Evolutionary conservation across 2,797 vertebrate species (phyloP).

Genomic region (Gobionotothen gibberifrons): DNA sequence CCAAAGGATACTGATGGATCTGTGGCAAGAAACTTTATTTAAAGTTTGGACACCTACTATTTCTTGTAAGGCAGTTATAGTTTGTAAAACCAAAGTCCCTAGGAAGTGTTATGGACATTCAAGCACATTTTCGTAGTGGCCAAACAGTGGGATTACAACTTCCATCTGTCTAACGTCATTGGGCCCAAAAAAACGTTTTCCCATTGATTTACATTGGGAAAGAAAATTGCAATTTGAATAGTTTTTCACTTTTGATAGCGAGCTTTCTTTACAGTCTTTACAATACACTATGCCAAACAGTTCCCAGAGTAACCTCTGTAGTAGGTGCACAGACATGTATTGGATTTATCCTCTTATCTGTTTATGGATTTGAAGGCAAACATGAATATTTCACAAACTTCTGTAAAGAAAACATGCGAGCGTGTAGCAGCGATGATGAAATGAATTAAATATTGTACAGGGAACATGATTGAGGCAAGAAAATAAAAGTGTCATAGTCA

Average conservation of each 20-base stretch:
- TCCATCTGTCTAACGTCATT: too few relatives aligned
- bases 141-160: too few relatives aligned
- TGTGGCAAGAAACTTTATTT: too few relatives aligned
- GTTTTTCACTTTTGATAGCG: not conserved
- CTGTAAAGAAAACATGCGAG: not conserved
- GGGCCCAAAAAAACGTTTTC: too few relatives aligned
- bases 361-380: constrained; percentile 13
- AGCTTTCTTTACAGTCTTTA: constrained; percentile 1
- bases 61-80: too few relatives aligned
- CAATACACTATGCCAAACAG: not conserved
- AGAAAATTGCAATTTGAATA: too few relatives aligned
- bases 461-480: constrained; percentile 2
- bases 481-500: constrained; percentile 7
- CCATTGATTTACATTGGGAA: too few relatives aligned
- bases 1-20: too few relatives aligned
- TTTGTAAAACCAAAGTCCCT: too few relatives aligned
- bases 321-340: not conserved
- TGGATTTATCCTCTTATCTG: not conserved
- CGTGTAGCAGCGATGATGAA: constrained; percentile 22
- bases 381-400: constrained; percentile 6
- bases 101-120: too few relatives aligned
- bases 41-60: too few relatives aligned
- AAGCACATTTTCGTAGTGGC: too few relatives aligned
- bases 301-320: not conserved
- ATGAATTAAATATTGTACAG: constrained; percentile 15